Percentiles rank a stretch among this genome's conserved stretches.
Conservation (phyloP, 2,797 vertebrate species). For the Crypturellus tataupa region DNA sequence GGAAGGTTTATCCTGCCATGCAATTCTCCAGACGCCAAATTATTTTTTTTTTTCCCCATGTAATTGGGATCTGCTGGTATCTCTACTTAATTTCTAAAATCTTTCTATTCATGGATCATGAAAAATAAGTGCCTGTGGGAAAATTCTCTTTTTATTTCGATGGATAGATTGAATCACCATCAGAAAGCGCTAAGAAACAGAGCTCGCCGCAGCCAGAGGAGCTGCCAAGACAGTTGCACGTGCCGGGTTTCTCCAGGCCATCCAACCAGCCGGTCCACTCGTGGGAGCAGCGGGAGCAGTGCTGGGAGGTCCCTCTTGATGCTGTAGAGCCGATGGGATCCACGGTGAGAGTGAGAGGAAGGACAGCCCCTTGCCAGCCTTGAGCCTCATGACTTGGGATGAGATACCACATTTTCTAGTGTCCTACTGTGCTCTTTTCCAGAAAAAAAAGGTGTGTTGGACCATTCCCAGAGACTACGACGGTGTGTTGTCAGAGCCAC, state of each 20-base stretch:
- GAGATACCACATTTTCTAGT: background rate
- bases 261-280: background rate
- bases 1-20: background rate
- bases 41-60: background rate
- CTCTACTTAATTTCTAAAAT: background rate
- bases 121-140: background rate
- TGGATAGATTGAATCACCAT: background rate
- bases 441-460: background rate
- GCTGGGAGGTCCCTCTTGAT: fast-evolving
- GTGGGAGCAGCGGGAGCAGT: background rate
- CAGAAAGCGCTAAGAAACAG: background rate
- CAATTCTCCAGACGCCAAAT: background rate
- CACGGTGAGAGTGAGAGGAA: background rate
- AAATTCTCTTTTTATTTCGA: background rate
- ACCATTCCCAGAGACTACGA: background rate
- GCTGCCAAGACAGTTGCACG: background rate
- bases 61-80: background rate
- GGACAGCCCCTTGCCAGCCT: background rate
- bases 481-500: background rate
- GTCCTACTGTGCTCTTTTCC: background rate
- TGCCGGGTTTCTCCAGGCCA: background rate
- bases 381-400: background rate
- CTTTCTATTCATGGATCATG: background rate
- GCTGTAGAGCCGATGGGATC: background rate
- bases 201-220: background rate